Conservation (phyloP, 2,797 vertebrate genomes). For the Todus mexicanus region DNA sequence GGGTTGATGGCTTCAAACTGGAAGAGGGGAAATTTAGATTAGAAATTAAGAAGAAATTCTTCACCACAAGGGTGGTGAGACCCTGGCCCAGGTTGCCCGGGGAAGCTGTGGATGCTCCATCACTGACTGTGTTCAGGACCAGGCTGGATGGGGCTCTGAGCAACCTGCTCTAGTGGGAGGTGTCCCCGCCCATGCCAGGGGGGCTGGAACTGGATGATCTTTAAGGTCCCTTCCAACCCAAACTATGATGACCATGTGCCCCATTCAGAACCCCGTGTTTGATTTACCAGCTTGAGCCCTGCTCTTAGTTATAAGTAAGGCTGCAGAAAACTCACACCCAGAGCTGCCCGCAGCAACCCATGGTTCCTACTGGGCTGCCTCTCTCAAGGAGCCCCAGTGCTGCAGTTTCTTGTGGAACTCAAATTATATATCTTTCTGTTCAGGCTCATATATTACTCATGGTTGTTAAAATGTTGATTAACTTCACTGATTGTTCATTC, state of each 20-base stretch:
- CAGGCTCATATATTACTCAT: constrained; percentile 49
- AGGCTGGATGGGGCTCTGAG: background rate
- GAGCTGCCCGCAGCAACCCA: background rate
- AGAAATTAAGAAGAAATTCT: background rate
- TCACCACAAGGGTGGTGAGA: background rate
- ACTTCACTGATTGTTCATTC: constrained; percentile 67
- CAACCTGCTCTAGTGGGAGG: background rate
- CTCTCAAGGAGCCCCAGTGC: background rate
- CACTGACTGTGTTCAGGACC: background rate
- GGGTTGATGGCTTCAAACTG: background rate
- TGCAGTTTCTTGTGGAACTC: constrained; percentile 31
- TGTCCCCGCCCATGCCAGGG: background rate
- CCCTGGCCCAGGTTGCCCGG: background rate
- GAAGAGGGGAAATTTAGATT: background rate
- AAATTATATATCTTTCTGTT: constrained; percentile 38
- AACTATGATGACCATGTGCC: background rate
- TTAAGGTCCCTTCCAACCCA: background rate
- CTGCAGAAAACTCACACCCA: background rate
- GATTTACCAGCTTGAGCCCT: background rate
- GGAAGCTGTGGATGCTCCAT: background rate
- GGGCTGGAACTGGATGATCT: background rate
- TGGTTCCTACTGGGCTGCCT: background rate
- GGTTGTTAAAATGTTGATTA: constrained; percentile 73
- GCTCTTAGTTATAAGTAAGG: background rate
- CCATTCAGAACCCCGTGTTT: fast-evolving